Evolutionary conservation across 2,797 vertebrate genomes (phyloP), one percentile per base, ranked within the genome.

Genomic region (Sciurus carolinensis): DNA sequence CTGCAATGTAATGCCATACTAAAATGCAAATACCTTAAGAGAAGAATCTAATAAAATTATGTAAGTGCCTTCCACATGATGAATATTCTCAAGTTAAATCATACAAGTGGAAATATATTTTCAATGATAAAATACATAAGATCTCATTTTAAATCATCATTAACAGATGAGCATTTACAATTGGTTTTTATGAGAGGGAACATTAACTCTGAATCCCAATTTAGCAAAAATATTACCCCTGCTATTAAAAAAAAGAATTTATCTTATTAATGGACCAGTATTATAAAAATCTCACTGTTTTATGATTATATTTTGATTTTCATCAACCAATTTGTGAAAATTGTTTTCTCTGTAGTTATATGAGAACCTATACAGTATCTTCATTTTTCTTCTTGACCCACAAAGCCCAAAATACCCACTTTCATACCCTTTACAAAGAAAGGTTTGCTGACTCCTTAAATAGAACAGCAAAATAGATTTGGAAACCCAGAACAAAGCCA

Each of bases 261-360:
- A n/a, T 85, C n/a, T 64, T 52, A 33, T 28, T 83, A 91, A 20
- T 30, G 52, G 36, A 67, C 26, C 6, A 39, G 3, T 92, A 76
- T 67, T 75, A 42, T 1, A 67, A 57, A 77, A 57, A 36, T 59
- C 85, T 14, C 33, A 42, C 30, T 67, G 24, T 67, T 85, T 54
- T 89, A 64, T 71, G 33, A 42, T 75, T 52, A 54, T 44, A 77
- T 57, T 92, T 92, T 85, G 28, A 42, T 85, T 76, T 76, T 77
- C 15, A 92, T 54, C 44, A 67, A 67, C 42, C 39, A 76, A 36
- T 84, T 73, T 75, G 59, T 76, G 14, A 22, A 54, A 57, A 54
- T 83, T 64, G 44, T 92, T 76, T 92, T 66, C 3, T 54, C 39
- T 91, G 22, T 57, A 14, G 6, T 77, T 76, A 67, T 22, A 44